Conservation (phyloP, 2,888 invertebrate genomes). For the Drosophila helvetica region DNA sequence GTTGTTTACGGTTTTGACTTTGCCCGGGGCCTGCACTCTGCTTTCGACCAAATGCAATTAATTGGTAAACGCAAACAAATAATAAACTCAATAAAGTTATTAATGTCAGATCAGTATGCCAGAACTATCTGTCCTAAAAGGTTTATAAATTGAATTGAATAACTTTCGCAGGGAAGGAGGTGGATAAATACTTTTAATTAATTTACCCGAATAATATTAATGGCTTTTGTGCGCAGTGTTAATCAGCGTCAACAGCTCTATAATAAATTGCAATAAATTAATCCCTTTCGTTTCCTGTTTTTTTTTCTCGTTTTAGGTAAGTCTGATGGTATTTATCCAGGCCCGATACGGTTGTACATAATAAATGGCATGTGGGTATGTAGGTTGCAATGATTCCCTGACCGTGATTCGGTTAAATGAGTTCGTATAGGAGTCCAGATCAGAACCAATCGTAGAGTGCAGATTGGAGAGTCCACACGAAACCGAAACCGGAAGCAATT, state of each 20-base stretch:
- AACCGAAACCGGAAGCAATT: conserved; percentile 32
- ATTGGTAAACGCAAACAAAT: conserved; percentile 56
- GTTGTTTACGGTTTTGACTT: conserved; percentile 41
- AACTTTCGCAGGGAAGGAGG: neutral
- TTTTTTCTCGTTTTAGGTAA: conserved; percentile 64
- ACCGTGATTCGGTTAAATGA: conserved; percentile 16
- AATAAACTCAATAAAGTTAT: conserved; percentile 62
- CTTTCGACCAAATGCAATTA: conserved; percentile 42
- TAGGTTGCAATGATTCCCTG: conserved; percentile 19
- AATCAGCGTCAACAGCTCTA: conserved; percentile 22
- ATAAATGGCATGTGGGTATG: conserved; percentile 61
- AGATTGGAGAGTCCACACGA: conserved; percentile 42
- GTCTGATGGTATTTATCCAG: conserved; percentile 31
- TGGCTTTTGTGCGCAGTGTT: conserved; percentile 1
- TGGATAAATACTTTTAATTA: conserved; percentile 28
- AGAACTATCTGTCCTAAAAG: neutral
- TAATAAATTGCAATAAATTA: conserved; percentile 27
- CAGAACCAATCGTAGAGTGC: conserved; percentile 20
- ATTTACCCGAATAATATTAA: conserved; percentile 13
- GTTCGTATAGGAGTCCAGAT: neutral
- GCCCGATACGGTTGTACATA: conserved; percentile 13
- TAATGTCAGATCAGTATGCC: conserved; percentile 52
- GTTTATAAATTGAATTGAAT: conserved; percentile 22
- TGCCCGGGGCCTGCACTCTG: neutral
- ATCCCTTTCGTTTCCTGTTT: conserved; percentile 1